Base-by-base conservation (phyloP, 2,797 vertebrate genomes). In the Ammospiza maritima region DNA sequence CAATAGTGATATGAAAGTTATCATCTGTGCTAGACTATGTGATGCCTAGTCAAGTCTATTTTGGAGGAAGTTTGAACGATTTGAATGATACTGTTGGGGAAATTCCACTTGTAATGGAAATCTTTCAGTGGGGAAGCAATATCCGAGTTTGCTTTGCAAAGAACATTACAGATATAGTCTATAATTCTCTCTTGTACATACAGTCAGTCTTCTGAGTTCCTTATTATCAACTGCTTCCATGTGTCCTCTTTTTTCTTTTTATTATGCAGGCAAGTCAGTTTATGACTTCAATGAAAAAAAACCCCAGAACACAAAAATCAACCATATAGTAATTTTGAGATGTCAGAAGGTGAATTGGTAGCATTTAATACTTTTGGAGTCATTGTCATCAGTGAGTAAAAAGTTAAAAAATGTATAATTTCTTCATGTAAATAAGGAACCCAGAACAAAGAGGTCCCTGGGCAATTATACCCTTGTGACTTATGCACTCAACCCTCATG, bases 31-130 rank as follows among this genome's bases (percentile, higher is more conserved):
- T 88, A 25, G 20, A 6, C 26, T 30, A 26, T 53, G 48, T 2
- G 3, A 21, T 47, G n/a, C 16, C 27, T 66, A 45, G 22, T 70
- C 7, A 58, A 66, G 23, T 61, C 23, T 64, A 12, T 64, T 88
- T 60, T 60, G 13, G 32, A 69, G 32, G 42, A 81, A 65, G 11
- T 65, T 91, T 65, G 62, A 42, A 50, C 45, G 17, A 53, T 72
- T 84, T 86, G 57, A 88, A 13, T 1, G 40, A 40, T 53, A 36
- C 20, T 64, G 8, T 25, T 38, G 29, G 30, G 30, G 25, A 67
- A 85, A 66, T 91, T 85, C 40, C n/a, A 66, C 53, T 77, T 84
- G 30, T 44, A 80, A 62, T 58, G 48, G 45, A 74, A 90, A 57
- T 57, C 45, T 84, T 89, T 67, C 62, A 67, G 25, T 21, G 29